Evolutionary conservation across 2,797 vertebrate genomes (phyloP), one percentile per base, ranked within the genome.

Genomic region (Trematomus bernacchii): DNA sequence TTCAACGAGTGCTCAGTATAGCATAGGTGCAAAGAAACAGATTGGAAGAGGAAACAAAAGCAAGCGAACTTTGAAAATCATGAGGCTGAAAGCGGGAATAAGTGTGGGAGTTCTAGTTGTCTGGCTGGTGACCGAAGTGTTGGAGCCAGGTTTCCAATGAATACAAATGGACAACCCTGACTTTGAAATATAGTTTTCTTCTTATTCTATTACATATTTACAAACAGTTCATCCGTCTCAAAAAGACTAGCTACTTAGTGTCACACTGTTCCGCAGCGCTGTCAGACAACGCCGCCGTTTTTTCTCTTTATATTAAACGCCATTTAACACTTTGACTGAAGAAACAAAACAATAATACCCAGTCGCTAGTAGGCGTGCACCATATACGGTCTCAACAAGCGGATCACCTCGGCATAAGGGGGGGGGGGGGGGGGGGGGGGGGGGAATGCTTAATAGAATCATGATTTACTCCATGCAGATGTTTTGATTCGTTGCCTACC

Each of bases 291-390:
- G 94, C 94, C 91, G 94, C 87, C 72, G 48, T 84, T 80, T 95
- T 94, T 73, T 76, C 91, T 94, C 94, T 85, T 95, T 73, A 85
- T 79, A 91, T 92, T 95, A 95, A 92, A 96, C 89, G 93, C 69
- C 96, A 93, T 91, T 88, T 88, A 96, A 97, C 95, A 98, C 95
- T 96, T 95, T 86, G 93, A 96, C 93, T 91, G 57, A 93, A 96
- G 33, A 94, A 91, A 94, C 51, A 44, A 92, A 93, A 95, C 93
- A 9, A 83, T 37, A 3, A 92, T 94, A 95, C 62, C 88, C 92
- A 95, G 90, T 95, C 87, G 89, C 93, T 94, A 86, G 52, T 76
- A 89, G 93, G 84, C 51, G 92, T 95, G 92, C 93, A 93, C 71
- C 85, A 69, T 54, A 79, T 70, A 88, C 86, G 85, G 77, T 86